phyloP scores from a whole-genome alignment of 2,888 invertebrate genomes.

The Villa cingulata region DNA sequence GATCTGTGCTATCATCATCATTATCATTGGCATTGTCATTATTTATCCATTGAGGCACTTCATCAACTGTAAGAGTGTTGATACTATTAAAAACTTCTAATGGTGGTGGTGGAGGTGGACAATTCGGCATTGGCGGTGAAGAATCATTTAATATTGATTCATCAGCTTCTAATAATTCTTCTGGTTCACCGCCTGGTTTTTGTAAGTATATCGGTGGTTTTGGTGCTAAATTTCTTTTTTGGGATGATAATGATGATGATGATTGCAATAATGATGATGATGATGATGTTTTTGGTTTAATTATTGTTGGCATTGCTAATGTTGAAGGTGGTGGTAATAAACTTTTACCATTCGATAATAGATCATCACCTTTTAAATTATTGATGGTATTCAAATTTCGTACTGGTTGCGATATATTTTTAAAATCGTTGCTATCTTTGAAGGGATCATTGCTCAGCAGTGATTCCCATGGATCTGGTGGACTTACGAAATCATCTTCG shows the following conservation, averaged over 20 bases:
- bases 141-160: conserved; percentile 26
- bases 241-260: conserved; percentile 2
- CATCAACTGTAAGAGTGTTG: too few relatives aligned
- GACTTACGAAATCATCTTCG: conserved; percentile 58
- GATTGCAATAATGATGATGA: conserved; percentile 19
- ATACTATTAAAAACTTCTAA: too few relatives aligned
- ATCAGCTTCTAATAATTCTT: conserved; percentile 8
- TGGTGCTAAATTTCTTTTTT: conserved; percentile 27
- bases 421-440: neutral
- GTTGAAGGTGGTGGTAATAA: conserved; percentile 35
- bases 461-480: conserved; percentile 34
- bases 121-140: conserved; percentile 66
- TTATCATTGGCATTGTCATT: neutral
- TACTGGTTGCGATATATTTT: conserved; percentile 19
- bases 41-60: too few relatives aligned
- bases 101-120: conserved; percentile 67
- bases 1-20: conserved; percentile 23
- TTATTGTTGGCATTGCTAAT: conserved; percentile 58
- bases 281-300: conserved; percentile 39
- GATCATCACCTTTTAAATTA: conserved; percentile 45
- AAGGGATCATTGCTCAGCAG: neutral
- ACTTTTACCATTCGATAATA: conserved; percentile 39
- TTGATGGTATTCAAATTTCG: conserved; percentile 21
- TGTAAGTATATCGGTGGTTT: conserved; percentile 21
- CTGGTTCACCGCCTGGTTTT: conserved; percentile 13